Evolutionary conservation across 2,888 invertebrate species (phyloP), one percentile per base, ranked within the genome.

Genomic region (Polyommatus iphigenia): DNA sequence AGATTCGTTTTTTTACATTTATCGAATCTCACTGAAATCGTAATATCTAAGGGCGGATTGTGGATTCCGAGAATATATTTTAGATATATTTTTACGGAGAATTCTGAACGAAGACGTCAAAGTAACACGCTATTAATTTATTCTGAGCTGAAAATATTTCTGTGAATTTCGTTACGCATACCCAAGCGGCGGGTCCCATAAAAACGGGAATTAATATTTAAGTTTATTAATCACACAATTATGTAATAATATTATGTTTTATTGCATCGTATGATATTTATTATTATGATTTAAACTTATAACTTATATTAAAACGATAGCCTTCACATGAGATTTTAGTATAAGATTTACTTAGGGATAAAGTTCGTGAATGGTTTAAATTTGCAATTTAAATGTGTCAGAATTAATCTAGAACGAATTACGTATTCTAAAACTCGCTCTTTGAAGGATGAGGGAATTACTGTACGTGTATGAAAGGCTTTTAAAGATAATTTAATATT

Each of bases 341-440:
- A 20, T 62, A 24, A 62, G 62, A 62, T 4, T 24, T 24, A 62
- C 62, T 62, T 24, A 13, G 1, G 20, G 62, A 62, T 62, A 24
- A 62, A 24, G 24, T 62, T 62, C 13, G 20, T 62, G 24, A 24
- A 24, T 62, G 62, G 62, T 62, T 62, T 10, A 62, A 62, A 67
- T 67, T 67, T 67, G 67, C 67, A 67, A 67, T 67, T 67, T 67
- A 67, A 67, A 67, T 67, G 29, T 29, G 29, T 29, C 67, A 29
- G 15, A 67, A 67, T 67, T 67, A 29, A 67, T 29, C 67, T 67
- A 67, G 67, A 67, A 24, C 1, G 67, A 67, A 67, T 32, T 54
- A 62, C 50, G 32, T 72, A 77, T 50, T 72, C 54, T 71, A 77
- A 36, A 50, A 46, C 62, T 76, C 46, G 24, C 36, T 62, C 24